Evolutionary conservation across 2,113 vertebrate species (phyloP).

Genomic region (Peromyscus leucopus): DNA sequence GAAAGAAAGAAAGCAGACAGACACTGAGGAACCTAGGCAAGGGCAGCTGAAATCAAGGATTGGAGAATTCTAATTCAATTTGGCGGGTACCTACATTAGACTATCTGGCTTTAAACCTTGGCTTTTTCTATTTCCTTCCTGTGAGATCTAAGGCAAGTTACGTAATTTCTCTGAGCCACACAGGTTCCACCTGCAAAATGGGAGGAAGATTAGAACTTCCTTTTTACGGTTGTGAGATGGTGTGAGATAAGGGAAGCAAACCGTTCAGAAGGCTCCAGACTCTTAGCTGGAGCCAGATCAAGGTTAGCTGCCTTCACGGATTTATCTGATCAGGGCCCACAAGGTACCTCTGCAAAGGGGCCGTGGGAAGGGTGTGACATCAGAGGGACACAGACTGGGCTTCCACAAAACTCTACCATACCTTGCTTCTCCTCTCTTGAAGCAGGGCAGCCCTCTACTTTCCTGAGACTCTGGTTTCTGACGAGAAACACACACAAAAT

Average conservation of each 20-base stretch:
- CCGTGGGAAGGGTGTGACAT: not conserved
- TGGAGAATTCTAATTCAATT: not conserved
- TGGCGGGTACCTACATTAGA: not conserved
- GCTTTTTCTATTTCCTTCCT: slow-evolving; percentile 68
- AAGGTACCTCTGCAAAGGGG: not conserved
- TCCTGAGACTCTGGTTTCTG: not conserved
- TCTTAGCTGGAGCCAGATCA: not conserved
- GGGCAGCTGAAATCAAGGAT: slow-evolving; percentile 2
- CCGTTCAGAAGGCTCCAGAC: not conserved
- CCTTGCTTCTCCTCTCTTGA: not conserved
- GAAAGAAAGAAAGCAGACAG: not conserved
- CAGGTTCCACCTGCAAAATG: slow-evolving; percentile 22
- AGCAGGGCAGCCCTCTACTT: not conserved
- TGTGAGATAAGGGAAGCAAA: not conserved
- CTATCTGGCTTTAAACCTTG: slow-evolving; percentile 48
- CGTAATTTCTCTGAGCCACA: slow-evolving; percentile 51
- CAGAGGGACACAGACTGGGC: not conserved
- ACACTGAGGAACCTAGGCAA: slow-evolving; percentile 47
- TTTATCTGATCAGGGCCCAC: not conserved
- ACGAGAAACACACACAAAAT: not conserved
- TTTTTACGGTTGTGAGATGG: not conserved
- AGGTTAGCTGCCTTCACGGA: too few relatives aligned
- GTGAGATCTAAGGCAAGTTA: slow-evolving; percentile 41
- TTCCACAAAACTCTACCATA: not conserved
- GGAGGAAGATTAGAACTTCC: not conserved